Conservation (phyloP, 2,888 invertebrate genomes). For the Lissocephala sabroskyi region DNA sequence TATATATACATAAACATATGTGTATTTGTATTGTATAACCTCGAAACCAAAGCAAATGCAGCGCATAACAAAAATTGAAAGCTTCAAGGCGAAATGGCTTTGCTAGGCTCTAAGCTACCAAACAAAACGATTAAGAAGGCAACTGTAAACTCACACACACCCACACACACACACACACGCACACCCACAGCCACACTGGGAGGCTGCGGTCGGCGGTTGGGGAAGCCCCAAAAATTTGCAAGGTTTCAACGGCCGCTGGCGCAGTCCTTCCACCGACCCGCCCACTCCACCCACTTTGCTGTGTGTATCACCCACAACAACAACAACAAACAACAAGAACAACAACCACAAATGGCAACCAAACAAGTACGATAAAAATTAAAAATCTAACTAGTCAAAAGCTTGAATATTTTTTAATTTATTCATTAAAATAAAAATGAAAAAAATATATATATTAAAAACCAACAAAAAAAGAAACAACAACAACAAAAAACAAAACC, state of each 20-base stretch:
- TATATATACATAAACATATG: conserved; percentile 16
- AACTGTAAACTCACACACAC: conserved; percentile 1
- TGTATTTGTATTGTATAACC: not conserved
- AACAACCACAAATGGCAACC: conserved; percentile 4
- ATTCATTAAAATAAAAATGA: conserved; percentile 49
- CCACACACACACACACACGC: conserved; percentile 7
- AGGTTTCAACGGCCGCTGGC: too few relatives aligned
- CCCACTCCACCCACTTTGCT: too few relatives aligned
- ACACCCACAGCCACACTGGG: conserved; percentile 3
- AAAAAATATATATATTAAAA: conserved; percentile 33
- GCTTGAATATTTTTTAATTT: conserved; percentile 68
- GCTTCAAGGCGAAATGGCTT: conserved; percentile 27
- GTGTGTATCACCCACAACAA: too few relatives aligned
- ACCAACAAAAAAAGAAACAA: conserved; percentile 24
- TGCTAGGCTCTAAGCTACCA: conserved; percentile 24
- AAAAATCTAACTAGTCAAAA: conserved; percentile 61
- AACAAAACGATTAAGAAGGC: conserved; percentile 1
- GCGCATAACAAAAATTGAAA: conserved; percentile 19
- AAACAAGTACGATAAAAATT: conserved; percentile 15
- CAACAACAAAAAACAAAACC: conserved; percentile 27
- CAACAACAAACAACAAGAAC: not conserved
- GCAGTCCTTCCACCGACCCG: too few relatives aligned
- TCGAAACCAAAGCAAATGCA: not conserved
- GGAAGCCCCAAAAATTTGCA: too few relatives aligned
- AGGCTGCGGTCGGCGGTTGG: too few relatives aligned